Conservation (phyloP, 1,140 invertebrate species). For the Penaeus japonicus region DNA sequence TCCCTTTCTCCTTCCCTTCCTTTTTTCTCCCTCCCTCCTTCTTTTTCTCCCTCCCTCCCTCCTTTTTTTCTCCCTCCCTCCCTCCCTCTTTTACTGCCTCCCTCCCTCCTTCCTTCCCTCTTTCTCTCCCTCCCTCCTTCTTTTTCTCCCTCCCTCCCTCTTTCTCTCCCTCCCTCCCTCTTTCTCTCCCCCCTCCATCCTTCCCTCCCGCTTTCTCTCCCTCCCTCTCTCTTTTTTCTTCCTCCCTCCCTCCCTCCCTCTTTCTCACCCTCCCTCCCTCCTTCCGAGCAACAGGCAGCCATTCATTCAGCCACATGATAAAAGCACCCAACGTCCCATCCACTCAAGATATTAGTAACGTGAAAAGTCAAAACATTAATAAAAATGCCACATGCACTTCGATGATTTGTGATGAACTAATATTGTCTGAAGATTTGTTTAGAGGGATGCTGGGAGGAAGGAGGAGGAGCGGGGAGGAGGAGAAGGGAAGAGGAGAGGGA, state of each 20-base stretch:
- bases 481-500: neutral
- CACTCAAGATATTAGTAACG: no score
- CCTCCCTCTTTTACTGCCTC: neutral
- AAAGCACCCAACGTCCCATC: no score
- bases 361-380: neutral
- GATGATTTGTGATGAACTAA: neutral
- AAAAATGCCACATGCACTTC: neutral
- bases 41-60: no score
- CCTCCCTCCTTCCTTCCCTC: neutral
- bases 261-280: neutral
- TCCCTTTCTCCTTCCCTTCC: neutral
- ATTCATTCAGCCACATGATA: no score
- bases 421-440: neutral
- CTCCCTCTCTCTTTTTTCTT: neutral
- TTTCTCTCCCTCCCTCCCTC: neutral
- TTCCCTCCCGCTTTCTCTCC: neutral
- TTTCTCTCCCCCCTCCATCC: neutral
- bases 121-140: neutral
- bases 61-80: neutral
- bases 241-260: neutral
- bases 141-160: neutral
- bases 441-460: no score
- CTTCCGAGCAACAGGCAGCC: neutral
- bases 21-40: neutral
- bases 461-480: neutral